Conservation (phyloP, 2,888 invertebrate genomes). For the Chrysina gloriosa region DNA sequence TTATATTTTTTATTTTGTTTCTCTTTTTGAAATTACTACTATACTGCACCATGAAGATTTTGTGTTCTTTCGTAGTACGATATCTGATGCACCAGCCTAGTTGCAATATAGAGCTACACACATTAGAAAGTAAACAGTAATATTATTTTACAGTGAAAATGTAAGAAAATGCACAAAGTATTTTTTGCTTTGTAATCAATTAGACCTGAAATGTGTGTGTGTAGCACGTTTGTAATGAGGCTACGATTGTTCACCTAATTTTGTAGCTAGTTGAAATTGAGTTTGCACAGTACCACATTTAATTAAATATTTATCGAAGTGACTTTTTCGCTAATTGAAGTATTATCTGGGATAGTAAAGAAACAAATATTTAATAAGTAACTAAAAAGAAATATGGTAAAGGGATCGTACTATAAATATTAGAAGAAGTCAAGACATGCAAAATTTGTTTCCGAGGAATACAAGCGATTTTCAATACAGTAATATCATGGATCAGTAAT, state of each 20-base stretch:
- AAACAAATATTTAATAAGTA: background rate
- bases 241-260: background rate
- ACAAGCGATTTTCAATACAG: too few relatives aligned
- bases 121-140: background rate
- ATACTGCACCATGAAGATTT: constrained; percentile 27
- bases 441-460: too few relatives aligned
- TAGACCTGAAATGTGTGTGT: background rate
- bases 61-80: constrained; percentile 32
- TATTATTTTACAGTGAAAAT: background rate
- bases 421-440: too few relatives aligned
- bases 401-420: too few relatives aligned
- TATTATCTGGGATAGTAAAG: background rate
- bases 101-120: constrained; percentile 4
- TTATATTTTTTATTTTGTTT: constrained; percentile 31
- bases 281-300: background rate
- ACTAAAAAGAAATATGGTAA: too few relatives aligned
- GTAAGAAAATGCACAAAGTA: background rate
- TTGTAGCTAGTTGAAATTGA: constrained; percentile 6
- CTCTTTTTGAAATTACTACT: constrained; percentile 14
- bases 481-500: too few relatives aligned
- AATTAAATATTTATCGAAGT: background rate
- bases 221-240: background rate
- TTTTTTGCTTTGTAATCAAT: background rate
- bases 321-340: constrained; percentile 11
- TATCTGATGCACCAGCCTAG: constrained; percentile 15